Conservation (phyloP, 2,113 vertebrate species). For the Rhea pennata region DNA sequence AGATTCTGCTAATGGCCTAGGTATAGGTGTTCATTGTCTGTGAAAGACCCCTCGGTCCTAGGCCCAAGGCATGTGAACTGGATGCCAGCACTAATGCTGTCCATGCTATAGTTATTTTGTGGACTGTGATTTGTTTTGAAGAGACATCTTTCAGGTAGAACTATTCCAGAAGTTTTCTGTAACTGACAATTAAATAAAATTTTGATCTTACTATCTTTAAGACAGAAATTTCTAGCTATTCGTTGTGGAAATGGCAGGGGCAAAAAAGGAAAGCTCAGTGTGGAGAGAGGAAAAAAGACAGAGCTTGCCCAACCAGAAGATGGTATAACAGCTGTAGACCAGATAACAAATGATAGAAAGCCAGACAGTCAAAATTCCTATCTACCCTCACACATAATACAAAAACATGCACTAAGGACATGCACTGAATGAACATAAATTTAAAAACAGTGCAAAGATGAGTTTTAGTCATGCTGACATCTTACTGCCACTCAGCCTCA, state of each 20-base stretch:
- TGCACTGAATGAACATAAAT: not conserved
- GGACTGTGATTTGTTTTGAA: not conserved
- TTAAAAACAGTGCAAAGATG: not conserved
- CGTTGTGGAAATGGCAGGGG: not conserved
- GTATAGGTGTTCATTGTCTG: not conserved
- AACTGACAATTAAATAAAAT: not conserved
- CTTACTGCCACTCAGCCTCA: not conserved
- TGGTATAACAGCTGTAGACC: not conserved
- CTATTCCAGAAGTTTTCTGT: not conserved
- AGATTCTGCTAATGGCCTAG: not conserved
- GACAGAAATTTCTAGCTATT: not conserved
- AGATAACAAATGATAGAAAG: not conserved
- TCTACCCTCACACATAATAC: not conserved
- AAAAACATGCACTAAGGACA: not conserved
- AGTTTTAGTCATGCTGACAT: conserved; percentile 1
- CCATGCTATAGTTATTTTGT: not conserved
- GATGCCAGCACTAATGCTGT: not conserved
- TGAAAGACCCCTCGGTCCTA: not conserved
- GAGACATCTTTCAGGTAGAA: not conserved
- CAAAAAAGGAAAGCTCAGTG: not conserved
- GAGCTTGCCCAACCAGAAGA: not conserved
- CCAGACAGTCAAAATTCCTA: not conserved
- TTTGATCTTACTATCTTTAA: not conserved
- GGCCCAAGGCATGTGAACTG: not conserved
- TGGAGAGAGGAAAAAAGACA: not conserved